A percentile compares a stretch with the other conserved stretches of the same genome.
phyloP scores from a whole-genome alignment of 2,113 vertebrate genomes.

The Nothobranchius kuhntae region DNA sequence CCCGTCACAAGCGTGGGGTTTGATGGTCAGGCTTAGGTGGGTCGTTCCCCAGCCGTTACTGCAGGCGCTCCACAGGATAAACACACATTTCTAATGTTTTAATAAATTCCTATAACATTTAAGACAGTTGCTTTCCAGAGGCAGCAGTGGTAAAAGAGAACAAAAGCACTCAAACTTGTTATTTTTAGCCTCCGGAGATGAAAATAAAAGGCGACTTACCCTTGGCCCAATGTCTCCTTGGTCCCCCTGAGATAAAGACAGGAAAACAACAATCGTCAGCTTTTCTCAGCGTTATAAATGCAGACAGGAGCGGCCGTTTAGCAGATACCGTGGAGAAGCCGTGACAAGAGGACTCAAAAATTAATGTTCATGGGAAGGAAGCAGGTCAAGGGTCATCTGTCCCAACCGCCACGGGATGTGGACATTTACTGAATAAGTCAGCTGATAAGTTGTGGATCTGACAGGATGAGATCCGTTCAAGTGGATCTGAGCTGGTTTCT shows the following conservation, averaged over 20 bases:
- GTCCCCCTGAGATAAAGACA: conserved; percentile 82
- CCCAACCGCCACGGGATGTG: conserved; percentile 33
- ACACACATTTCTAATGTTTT: conserved; percentile 8
- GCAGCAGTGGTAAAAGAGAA: conserved; percentile 2
- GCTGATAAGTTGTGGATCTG: conserved; percentile 27
- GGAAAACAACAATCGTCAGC: conserved; percentile 56
- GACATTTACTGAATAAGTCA: conserved; percentile 37
- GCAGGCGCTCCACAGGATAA: conserved; percentile 27
- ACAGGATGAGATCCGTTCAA: conserved; percentile 12
- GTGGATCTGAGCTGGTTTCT: conserved; percentile 3
- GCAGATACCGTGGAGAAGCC: conserved; percentile 21
- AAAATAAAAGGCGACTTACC: conserved; percentile 78
- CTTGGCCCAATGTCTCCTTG: conserved; percentile 88
- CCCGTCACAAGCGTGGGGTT: conserved; percentile 10
- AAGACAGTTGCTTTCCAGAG: neutral
- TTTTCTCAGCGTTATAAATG: conserved; percentile 25
- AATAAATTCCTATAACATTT: too few relatives aligned
- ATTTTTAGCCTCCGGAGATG: conserved; percentile 14
- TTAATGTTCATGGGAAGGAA: conserved; percentile 33
- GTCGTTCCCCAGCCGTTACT: conserved; percentile 33
- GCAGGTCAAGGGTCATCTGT: conserved; percentile 42
- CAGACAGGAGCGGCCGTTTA: neutral
- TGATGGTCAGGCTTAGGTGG: conserved; percentile 50
- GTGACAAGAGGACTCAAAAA: conserved; percentile 35
- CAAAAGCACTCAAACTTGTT: neutral